Evolutionary conservation across 2,113 vertebrate species (phyloP).

Genomic region (Hippocampus mohnikei): DNA sequence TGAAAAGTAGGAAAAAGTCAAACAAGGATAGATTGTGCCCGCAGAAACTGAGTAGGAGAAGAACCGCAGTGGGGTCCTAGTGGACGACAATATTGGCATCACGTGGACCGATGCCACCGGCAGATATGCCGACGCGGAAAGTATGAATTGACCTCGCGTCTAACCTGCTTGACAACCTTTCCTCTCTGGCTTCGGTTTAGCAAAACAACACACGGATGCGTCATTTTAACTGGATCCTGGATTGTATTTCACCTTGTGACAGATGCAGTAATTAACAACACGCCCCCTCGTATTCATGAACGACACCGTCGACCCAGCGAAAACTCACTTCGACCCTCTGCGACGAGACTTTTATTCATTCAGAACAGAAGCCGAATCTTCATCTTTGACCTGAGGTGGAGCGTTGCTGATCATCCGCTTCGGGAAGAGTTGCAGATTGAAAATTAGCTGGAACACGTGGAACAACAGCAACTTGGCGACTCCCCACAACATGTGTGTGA

Average conservation of each 20-base stretch:
- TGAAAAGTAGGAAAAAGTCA: too few species aligned
- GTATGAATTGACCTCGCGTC: too few species aligned
- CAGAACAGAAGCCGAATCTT: not conserved
- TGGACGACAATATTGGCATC: too few species aligned
- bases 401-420: not conserved
- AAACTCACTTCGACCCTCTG: not conserved
- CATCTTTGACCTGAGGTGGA: conserved; percentile 11
- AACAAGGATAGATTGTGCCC: too few species aligned
- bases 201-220: conserved; percentile 1
- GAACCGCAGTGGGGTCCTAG: too few species aligned
- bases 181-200: conserved; percentile 1
- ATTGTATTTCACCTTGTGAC: conserved; percentile 18
- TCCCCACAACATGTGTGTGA: conserved; percentile 16
- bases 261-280: conserved; percentile 20
- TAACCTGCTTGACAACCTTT: conserved; percentile 18
- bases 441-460: conserved; percentile 4
- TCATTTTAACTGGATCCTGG: conserved; percentile 21
- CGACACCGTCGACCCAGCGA: not conserved
- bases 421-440: conserved; percentile 5
- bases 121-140: too few species aligned
- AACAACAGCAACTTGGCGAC: conserved; percentile 37
- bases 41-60: too few species aligned
- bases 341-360: not conserved
- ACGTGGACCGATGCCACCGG: too few species aligned
- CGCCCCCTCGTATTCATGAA: not conserved